Conservation (phyloP, 2,888 invertebrate genomes). For the Agonopterix alstromeriana region DNA sequence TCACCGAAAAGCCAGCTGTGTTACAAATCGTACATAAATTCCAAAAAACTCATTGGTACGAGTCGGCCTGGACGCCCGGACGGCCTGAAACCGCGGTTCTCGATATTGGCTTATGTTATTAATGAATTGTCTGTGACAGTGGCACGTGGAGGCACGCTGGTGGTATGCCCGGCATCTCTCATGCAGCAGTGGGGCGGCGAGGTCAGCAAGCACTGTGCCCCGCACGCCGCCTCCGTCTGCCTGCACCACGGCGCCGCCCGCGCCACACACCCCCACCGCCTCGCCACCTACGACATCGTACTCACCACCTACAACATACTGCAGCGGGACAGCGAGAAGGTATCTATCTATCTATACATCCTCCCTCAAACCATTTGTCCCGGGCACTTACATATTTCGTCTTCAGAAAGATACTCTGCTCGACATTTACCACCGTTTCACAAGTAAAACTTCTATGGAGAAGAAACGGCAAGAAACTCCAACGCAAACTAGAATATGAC, state of each 20-base stretch:
- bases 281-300: constrained; percentile 87
- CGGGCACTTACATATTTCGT: too few relatives aligned
- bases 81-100: too few relatives aligned
- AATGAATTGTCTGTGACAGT: constrained; percentile 29
- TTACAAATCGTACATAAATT: too few relatives aligned
- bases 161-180: constrained; percentile 94
- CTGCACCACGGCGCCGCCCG: constrained; percentile 90
- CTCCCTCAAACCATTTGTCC: too few relatives aligned
- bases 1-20: too few relatives aligned
- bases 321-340: constrained; percentile 76
- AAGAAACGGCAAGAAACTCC: too few relatives aligned
- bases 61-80: too few relatives aligned
- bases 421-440: too few relatives aligned
- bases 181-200: constrained; percentile 94
- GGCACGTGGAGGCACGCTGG: constrained; percentile 84
- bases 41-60: too few relatives aligned
- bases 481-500: too few relatives aligned
- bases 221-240: constrained; percentile 78
- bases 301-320: constrained; percentile 92
- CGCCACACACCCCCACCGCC: constrained; percentile 75
- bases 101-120: not conserved
- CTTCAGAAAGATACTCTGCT: too few relatives aligned
- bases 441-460: too few relatives aligned
- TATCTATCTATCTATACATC: constrained; percentile 17
- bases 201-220: constrained; percentile 78